phyloP scores from a whole-genome alignment of 1,140 invertebrate genomes.

The Babylonia areolata region DNA sequence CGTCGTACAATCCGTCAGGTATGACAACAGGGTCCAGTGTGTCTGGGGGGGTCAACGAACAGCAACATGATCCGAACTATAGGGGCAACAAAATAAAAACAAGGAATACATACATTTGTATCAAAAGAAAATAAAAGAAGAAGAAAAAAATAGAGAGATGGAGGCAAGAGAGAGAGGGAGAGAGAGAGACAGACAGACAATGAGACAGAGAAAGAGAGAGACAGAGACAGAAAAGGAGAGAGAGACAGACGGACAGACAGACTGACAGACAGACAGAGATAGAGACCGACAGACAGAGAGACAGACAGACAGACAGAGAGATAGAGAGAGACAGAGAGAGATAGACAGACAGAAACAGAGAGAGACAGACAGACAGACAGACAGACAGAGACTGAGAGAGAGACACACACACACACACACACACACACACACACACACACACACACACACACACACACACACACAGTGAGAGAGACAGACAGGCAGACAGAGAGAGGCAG shows the following conservation, averaged over 20 bases:
- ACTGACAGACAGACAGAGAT: neutral
- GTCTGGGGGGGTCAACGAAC: no score
- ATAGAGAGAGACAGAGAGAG: neutral
- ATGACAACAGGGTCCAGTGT: no score
- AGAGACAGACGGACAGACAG: neutral
- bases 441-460: neutral
- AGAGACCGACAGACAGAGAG: neutral
- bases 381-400: neutral
- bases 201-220: neutral
- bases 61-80: no score
- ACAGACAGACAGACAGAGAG: neutral
- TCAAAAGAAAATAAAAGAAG: no score
- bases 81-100: no score
- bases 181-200: neutral
- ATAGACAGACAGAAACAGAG: neutral
- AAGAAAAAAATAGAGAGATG: no score
- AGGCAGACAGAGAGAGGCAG: no score
- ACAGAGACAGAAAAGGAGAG: neutral
- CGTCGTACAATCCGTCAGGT: no score
- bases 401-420: neutral
- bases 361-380: neutral
- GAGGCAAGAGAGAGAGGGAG: no score
- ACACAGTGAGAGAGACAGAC: neutral
- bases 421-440: neutral
- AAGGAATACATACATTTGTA: no score